These are phyloP conservation scores for Drosophila putrida DNA, from an alignment of 2,888 invertebrate genomes.

Conservation along the genomic window DNA sequence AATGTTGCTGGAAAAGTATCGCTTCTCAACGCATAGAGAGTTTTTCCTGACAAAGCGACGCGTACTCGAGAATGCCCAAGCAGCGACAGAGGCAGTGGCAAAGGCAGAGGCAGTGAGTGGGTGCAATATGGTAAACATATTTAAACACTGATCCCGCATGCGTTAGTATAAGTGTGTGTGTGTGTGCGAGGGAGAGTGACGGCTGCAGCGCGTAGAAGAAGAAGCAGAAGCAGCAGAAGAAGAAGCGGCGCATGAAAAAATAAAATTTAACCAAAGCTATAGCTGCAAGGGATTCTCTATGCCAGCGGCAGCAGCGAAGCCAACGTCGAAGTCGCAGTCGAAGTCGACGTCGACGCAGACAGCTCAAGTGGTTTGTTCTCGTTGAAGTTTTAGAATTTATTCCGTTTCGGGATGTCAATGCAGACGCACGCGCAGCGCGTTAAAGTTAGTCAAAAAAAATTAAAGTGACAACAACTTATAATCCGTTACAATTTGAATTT, in stretches of 20 bases:
- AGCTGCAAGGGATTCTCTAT: constrained; percentile 68
- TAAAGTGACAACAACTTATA: constrained; percentile 19
- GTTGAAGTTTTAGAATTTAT: constrained; percentile 84
- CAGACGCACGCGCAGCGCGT: constrained; percentile 83
- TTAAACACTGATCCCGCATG: constrained; percentile 74
- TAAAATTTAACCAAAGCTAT: constrained; percentile 62
- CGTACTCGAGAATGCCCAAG: constrained; percentile 30
- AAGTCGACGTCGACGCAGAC: constrained; percentile 25
- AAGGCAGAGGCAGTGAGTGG: constrained; percentile 63
- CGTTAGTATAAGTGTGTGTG: constrained; percentile 21
- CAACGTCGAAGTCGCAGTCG: constrained; percentile 1
- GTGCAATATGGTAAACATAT: constrained; percentile 83
- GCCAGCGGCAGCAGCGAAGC: constrained; percentile 42
- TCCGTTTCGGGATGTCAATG: constrained; percentile 84
- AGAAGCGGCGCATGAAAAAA: constrained; percentile 58
- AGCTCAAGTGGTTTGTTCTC: constrained; percentile 74
- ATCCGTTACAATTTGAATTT: constrained; percentile 58
- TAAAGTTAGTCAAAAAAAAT: constrained; percentile 30
- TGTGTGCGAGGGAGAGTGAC: constrained; percentile 49
- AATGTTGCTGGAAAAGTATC: constrained; percentile 62
- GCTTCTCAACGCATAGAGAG: constrained; percentile 47
- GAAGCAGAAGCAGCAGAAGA: constrained; percentile 50
- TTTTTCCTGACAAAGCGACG: constrained; percentile 54
- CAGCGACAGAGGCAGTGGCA: constrained; percentile 11
- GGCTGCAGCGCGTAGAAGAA: constrained; percentile 47